These are phyloP conservation scores for Sycobia sp. DNA, from an alignment of 1,140 invertebrate species.

Conservation along the genomic window DNA sequence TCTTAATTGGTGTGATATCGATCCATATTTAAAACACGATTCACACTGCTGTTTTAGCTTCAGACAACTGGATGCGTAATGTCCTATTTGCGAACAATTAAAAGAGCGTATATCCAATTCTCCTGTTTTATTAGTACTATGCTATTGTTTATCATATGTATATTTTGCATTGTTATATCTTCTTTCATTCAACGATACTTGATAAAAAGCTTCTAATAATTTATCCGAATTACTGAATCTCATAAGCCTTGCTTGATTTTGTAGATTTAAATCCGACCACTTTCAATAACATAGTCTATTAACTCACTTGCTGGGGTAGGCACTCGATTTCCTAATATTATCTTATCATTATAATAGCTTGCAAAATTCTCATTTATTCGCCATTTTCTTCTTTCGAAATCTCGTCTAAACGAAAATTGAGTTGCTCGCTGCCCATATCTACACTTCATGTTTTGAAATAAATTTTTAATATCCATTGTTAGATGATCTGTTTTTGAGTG, in stretches of 20 bases:
- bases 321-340: slow-evolving; percentile 25
- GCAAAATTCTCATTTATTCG: background rate
- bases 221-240: background rate
- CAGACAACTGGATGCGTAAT: background rate
- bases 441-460: background rate
- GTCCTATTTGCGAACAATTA: background rate
- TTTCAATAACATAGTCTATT: slow-evolving; percentile 30
- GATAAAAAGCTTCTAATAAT: slow-evolving; percentile 23
- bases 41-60: background rate
- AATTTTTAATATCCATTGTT: background rate
- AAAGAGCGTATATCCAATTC: background rate
- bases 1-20: background rate
- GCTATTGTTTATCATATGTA: background rate
- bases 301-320: slow-evolving; percentile 20
- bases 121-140: background rate
- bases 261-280: slow-evolving; percentile 12
- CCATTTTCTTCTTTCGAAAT: slow-evolving; percentile 28
- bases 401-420: background rate
- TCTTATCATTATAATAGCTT: slow-evolving; percentile 30
- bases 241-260: slow-evolving; percentile 22
- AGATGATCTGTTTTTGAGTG: slow-evolving; percentile 27
- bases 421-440: slow-evolving; percentile 22
- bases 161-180: background rate
- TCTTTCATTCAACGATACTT: background rate
- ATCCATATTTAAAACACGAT: slow-evolving; percentile 18